phyloP scores from a whole-genome alignment of 2,888 invertebrate genomes.

The Stomorhina lunata region DNA sequence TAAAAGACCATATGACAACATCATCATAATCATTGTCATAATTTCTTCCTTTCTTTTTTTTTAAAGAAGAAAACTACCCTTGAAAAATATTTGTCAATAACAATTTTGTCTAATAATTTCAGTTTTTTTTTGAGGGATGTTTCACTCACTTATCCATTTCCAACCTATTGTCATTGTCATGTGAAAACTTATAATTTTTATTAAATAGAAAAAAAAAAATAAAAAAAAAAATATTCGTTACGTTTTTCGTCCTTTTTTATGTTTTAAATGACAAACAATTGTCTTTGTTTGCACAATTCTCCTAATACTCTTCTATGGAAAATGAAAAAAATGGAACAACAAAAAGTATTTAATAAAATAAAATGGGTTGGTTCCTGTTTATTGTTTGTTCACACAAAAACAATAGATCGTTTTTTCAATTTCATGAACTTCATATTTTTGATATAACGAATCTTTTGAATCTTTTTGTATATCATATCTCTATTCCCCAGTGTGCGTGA shows the following conservation, averaged over 20 bases:
- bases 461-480: background rate
- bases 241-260: constrained; percentile 24
- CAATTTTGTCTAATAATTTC: constrained; percentile 14
- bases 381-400: constrained; percentile 54
- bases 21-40: background rate
- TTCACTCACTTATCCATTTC: constrained; percentile 15
- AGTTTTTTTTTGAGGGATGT: constrained; percentile 60
- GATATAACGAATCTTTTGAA: constrained; percentile 7
- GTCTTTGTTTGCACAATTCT: constrained; percentile 34
- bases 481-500: constrained; percentile 22
- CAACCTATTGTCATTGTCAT: constrained; percentile 59
- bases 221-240: constrained; percentile 54
- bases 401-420: constrained; percentile 4
- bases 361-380: constrained; percentile 67
- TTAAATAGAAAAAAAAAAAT: too few relatives aligned
- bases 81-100: constrained; percentile 61
- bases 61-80: constrained; percentile 37
- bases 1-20: constrained; percentile 61
- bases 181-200: constrained; percentile 52
- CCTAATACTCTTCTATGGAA: constrained; percentile 8
- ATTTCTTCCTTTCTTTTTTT: background rate
- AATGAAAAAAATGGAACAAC: background rate
- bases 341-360: constrained; percentile 40
- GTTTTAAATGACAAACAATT: constrained; percentile 48
- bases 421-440: constrained; percentile 17